phyloP scores from a whole-genome alignment of 2,113 vertebrate species.

The Strigops habroptila region DNA sequence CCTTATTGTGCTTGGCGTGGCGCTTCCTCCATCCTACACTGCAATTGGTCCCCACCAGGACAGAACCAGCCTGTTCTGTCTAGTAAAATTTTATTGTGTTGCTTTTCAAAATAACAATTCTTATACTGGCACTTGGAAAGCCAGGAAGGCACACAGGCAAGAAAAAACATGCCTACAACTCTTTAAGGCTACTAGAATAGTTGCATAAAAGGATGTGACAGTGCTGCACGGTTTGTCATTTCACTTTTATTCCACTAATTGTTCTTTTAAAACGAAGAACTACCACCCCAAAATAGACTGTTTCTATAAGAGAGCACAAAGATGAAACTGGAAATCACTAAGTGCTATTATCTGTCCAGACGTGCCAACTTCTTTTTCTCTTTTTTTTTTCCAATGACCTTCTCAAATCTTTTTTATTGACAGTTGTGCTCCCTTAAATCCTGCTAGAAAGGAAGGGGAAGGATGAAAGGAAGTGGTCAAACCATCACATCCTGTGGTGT shows the following conservation, averaged over 20 bases:
- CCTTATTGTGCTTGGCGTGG: conserved; percentile 55
- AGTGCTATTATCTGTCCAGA: neutral
- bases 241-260: conserved; percentile 59
- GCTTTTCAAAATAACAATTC: conserved; percentile 53
- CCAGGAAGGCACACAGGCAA: conserved; percentile 66
- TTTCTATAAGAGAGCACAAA: neutral
- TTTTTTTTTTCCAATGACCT: neutral
- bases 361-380: neutral
- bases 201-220: conserved; percentile 46
- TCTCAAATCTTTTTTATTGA: neutral
- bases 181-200: conserved; percentile 40
- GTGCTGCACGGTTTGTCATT: conserved; percentile 29
- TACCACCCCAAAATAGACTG: neutral
- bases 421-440: neutral
- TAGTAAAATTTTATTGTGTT: conserved; percentile 31
- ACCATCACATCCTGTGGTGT: neutral
- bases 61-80: conserved; percentile 25
- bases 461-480: neutral
- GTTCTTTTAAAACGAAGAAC: neutral
- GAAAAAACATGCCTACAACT: conserved; percentile 61
- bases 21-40: neutral
- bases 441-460: neutral
- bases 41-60: conserved; percentile 20
- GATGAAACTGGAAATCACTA: conserved; percentile 23
- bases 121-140: conserved; percentile 49